Base-by-base conservation (phyloP, 1,140 invertebrate species). In the Hyles euphorbiae region DNA sequence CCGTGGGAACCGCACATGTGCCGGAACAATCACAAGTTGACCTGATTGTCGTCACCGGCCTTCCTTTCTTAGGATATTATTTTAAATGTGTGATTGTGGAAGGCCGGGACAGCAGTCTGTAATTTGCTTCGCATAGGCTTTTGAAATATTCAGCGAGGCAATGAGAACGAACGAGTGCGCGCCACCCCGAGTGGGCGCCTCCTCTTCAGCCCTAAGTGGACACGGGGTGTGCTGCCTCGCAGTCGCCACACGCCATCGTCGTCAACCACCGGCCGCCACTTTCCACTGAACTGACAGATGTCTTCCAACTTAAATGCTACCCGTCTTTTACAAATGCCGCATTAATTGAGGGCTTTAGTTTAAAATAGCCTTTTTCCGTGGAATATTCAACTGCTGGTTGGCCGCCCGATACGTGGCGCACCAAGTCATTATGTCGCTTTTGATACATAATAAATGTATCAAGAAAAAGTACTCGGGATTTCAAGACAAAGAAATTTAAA, bases 71-170 rank as follows among this genome's bases (percentile, higher is more conserved):
- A 66, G 63, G 62, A 68, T 64, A 74, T 74, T 63, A 73, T 72
- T 64, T 71, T 60, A 63, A 72, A 67, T 57, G 45, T 61, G 62
- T 73, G 76, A 82, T 83, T 79, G 74, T 72, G 48, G 60, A 75
- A 76, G 65, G 63, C 53, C 36, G 48, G 54, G 63, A 65, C 66
- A 52, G 52, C 53, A 65, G 74, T 68, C 76, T 84, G 65, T 85
- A 84, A 84, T 87, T 87, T 84, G 60, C 62, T 68, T 53, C 56
- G 69, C 56, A 61, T 60, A 36, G 60, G 54, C 72, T 70, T 68
- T 64, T 86, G 58, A 84, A 88, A 81, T 82, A 85, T 86, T 88
- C 78, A 86, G 70, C 63, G 58, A 52, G 36, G 44, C 64, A 34
- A 67, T 84, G 78, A 70, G 82, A 84, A 87, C 67, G 58, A 47